Base-by-base conservation (phyloP, 1,140 invertebrate species). In the Dreissena polymorpha region DNA sequence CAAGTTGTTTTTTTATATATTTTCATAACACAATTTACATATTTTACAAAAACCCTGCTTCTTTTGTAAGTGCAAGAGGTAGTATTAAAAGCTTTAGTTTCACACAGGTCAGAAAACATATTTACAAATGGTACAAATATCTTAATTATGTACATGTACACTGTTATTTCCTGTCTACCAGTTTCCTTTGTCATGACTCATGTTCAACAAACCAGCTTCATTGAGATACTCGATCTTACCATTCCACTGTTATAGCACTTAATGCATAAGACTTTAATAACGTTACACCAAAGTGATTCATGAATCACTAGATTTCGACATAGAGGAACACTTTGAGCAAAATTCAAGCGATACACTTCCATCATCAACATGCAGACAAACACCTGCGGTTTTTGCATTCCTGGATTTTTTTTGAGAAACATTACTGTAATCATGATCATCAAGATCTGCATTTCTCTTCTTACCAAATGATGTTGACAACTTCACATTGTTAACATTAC, bases 281-380 rank as follows among this genome's bases (percentile, higher is more conserved):
- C 67, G 39, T 12, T 55, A 10, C 10, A 55, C 10, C 10, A 10
- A 21, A 21, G 18, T 29, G 18, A 23, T 27, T 29, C 5, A 25
- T 23, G 10, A 16, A 21, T 69, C 70, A 27, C 27, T n/a, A 83
- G 50, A 50, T 25, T 67, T 60, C 25, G 86, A 80, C 75, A 80
- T 85, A 53, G 57, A 77, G 39, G 89, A 85, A 88, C 89, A 90
- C 13, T 84, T 79, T 10, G 88, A 67, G 87, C 91, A 92, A 55
- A 92, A 91, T 81, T 92, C 91, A 2, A 92, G 73, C 14, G 89
- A 90, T 2, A 90, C 89, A 72, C 85, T 81, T 51, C 87, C 88
- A 25, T 88, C 82, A 50, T 88, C 85, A n/a, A 92, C 91, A 90
- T 92, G 91, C 14, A 92, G 84, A 79, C 91, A 92, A 16, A 92